Conservation (phyloP, 1,140 invertebrate genomes). For the Arion vulgaris region DNA sequence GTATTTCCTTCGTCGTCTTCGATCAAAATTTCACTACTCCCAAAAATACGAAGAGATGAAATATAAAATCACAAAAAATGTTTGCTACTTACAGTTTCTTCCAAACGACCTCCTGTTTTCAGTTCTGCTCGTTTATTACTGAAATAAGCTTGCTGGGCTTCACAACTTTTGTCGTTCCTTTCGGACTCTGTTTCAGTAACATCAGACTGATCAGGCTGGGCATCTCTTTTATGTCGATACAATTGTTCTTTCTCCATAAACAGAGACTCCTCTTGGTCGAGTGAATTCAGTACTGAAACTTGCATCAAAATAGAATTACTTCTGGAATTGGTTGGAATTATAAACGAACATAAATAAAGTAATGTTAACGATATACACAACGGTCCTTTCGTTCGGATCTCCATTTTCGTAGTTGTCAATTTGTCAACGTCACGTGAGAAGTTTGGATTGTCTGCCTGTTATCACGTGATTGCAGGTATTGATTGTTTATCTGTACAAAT, state of each 20-base stretch:
- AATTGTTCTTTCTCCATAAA: slow-evolving; percentile 12
- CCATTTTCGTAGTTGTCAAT: slow-evolving; percentile 34
- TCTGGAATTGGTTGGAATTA: slow-evolving; percentile 16
- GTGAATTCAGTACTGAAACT: not conserved
- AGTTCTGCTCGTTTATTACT: not conserved
- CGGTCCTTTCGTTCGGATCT: not conserved
- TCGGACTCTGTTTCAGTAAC: slow-evolving; percentile 32
- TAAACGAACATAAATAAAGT: not conserved
- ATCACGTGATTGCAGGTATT: not conserved
- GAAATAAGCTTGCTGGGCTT: slow-evolving; percentile 33
- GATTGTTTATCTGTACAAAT: not conserved
- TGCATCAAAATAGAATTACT: not conserved
- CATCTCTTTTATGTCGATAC: not conserved
- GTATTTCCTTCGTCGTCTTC: no score
- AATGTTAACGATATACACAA: not conserved
- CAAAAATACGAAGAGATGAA: no score
- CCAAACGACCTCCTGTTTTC: slow-evolving; percentile 27
- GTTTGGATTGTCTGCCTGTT: not conserved
- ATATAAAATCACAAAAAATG: not conserved
- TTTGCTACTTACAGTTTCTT: slow-evolving; percentile 33
- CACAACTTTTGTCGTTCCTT: slow-evolving; percentile 27
- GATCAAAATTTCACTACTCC: no score
- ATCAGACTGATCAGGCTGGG: no score
- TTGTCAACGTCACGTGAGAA: slow-evolving; percentile 39
- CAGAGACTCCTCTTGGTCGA: not conserved